Evolutionary conservation across 2,888 invertebrate species (phyloP), one percentile per base, ranked within the genome.

Genomic region (Falcaria lacertinaria): DNA sequence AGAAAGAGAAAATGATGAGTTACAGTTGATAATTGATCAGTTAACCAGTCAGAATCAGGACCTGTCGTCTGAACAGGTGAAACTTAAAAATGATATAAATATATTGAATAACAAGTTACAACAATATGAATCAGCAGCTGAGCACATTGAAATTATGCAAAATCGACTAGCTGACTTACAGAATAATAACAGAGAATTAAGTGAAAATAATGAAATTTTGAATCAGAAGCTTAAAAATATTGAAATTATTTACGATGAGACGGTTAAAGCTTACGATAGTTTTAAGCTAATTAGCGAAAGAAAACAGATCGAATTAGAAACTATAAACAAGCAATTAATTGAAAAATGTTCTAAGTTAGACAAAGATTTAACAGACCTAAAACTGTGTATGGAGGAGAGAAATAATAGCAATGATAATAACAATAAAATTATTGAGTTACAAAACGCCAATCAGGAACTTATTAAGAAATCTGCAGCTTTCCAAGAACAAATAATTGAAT

Each of bases 1-100:
- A 15, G 89, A 89, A 57, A 83, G 78, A 66, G 86, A 90, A 69
- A 87, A 89, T 61, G 84, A 88, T 48, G 85, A 88, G 60, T 66
- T 88, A 43, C 81, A 86, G 48, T 52, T 63, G 19, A 60, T 74
- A 15, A 57, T 83, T 47, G 86, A 86, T 49, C 76, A 78, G 45
- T 55, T 88, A 39, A 78, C 71, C 46, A 43, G 44, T 16, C 67
- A 79, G 63, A 87, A 86, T 48, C 76, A 78, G 45, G 71, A 79
- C 43, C 54, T 86, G 17, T 43, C 53, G 15, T 51, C 53, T 43
- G 62, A 75, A 39, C 67, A 80, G 53, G 56, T 54, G 15, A 54
- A 66, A 42, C 44, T 80, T 2, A 69, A 79, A 44, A 77, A 72
- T 52, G 66, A 79, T 59, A 75, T 88, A 42, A 58, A 57, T 36